phyloP scores from a whole-genome alignment of 2,888 invertebrate species.

The Drosophila mercatorum region DNA sequence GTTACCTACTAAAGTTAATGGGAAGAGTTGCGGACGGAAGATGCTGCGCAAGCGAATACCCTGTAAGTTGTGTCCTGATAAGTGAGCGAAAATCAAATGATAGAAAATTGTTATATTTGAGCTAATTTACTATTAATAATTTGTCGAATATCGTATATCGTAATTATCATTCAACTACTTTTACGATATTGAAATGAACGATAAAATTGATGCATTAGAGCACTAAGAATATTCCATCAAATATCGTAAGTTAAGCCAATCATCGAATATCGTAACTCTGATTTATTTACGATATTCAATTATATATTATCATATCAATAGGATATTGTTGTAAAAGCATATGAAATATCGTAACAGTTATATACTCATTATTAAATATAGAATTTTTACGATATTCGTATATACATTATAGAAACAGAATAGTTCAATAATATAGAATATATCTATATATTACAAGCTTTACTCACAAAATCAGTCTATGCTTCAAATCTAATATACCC shows the following conservation, averaged over 20 bases:
- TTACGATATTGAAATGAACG: background rate
- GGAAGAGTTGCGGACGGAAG: background rate
- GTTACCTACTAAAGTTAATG: slow-evolving; percentile 13
- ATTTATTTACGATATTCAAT: background rate
- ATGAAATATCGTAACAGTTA: background rate
- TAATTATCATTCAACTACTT: too few relatives aligned
- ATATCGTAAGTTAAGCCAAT: background rate
- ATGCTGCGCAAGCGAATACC: background rate
- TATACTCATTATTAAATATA: too few relatives aligned
- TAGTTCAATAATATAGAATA: too few relatives aligned
- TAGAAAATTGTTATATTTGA: background rate
- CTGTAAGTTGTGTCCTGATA: background rate
- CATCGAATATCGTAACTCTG: background rate
- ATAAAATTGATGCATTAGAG: background rate
- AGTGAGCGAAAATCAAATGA: background rate
- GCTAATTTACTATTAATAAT: background rate
- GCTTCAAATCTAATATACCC: background rate
- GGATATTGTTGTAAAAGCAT: too few relatives aligned
- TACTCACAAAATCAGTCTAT: too few relatives aligned
- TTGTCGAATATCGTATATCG: too few relatives aligned
- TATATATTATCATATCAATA: background rate
- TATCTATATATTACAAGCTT: too few relatives aligned
- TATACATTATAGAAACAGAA: too few relatives aligned
- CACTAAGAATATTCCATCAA: background rate
- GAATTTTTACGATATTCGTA: too few relatives aligned